Percentiles rank a stretch among this genome's conserved stretches.
Conservation (phyloP, 2,888 invertebrate species). For the Catocala fraxini region DNA sequence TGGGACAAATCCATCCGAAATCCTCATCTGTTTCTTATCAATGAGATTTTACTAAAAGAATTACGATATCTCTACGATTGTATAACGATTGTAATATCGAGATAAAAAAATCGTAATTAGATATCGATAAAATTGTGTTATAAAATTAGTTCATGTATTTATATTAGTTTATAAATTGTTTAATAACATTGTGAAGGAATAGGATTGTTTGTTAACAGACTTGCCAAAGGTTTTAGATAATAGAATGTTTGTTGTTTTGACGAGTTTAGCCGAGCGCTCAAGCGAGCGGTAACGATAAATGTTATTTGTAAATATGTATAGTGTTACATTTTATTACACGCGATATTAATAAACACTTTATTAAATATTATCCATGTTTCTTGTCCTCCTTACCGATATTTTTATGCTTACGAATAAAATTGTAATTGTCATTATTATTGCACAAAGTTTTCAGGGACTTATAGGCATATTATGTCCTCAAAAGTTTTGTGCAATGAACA, state of each 20-base stretch:
- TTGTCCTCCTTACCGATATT: not conserved
- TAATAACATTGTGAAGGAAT: constrained; percentile 7
- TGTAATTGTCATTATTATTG: too few species aligned
- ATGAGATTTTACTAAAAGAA: constrained; percentile 5
- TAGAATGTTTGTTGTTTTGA: constrained; percentile 60
- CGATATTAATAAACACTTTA: constrained; percentile 66
- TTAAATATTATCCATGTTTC: constrained; percentile 15
- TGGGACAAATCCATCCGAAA: constrained; percentile 1
- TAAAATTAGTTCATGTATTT: constrained; percentile 7
- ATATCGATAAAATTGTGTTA: not conserved
- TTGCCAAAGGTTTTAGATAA: constrained; percentile 63
- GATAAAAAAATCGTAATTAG: constrained; percentile 4
- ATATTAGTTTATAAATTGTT: constrained; percentile 3
- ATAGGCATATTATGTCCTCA: too few species aligned
- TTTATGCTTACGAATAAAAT: too few species aligned
- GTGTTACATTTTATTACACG: constrained; percentile 75
- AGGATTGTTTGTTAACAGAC: constrained; percentile 2
- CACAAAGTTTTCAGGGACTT: too few species aligned
- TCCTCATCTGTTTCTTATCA: constrained; percentile 1
- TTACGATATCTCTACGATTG: not conserved
- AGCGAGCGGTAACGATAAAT: constrained; percentile 31
- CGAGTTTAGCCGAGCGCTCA: constrained; percentile 57
- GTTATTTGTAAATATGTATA: constrained; percentile 75
- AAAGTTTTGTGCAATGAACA: too few species aligned
- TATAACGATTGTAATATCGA: constrained; percentile 5